phyloP scores from a whole-genome alignment of 2,113 vertebrate species.

The Microtus pennsylvanicus region DNA sequence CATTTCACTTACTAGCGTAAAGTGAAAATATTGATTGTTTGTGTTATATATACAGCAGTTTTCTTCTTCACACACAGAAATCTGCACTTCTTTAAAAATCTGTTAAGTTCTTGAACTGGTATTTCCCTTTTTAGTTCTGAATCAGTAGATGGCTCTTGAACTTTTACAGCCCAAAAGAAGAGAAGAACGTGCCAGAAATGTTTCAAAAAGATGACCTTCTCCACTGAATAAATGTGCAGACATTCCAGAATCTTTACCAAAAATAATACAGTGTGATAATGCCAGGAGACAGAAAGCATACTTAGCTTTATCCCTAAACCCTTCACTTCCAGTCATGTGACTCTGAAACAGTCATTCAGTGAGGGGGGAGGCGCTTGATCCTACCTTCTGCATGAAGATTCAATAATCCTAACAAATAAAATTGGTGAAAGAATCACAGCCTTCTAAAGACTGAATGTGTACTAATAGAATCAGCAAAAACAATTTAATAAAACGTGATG shows the following conservation, averaged over 20 bases:
- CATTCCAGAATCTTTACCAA: conserved; percentile 44
- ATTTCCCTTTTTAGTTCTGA: background rate
- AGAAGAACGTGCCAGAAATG: background rate
- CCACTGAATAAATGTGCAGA: background rate
- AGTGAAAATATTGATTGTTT: conserved; percentile 43
- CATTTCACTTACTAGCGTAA: conserved; percentile 59
- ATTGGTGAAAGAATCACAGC: background rate
- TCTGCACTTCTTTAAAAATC: conserved; percentile 57
- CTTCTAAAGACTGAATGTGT: background rate
- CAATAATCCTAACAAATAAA: background rate
- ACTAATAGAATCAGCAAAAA: background rate
- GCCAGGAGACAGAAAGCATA: background rate
- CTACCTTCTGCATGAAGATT: conserved; percentile 15
- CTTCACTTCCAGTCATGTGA: background rate
- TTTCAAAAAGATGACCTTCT: conserved; percentile 13
- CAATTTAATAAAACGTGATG: conserved; percentile 6
- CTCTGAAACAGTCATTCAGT: background rate
- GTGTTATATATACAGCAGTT: conserved; percentile 24
- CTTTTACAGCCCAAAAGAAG: conserved; percentile 30
- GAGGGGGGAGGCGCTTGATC: background rate
- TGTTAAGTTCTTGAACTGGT: conserved; percentile 4
- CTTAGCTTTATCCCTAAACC: background rate
- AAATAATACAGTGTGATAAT: background rate
- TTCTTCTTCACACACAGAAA: conserved; percentile 52
- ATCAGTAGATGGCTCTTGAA: conserved; percentile 37